Conservation (phyloP, 1,140 invertebrate genomes). For the Conus ventricosus region DNA sequence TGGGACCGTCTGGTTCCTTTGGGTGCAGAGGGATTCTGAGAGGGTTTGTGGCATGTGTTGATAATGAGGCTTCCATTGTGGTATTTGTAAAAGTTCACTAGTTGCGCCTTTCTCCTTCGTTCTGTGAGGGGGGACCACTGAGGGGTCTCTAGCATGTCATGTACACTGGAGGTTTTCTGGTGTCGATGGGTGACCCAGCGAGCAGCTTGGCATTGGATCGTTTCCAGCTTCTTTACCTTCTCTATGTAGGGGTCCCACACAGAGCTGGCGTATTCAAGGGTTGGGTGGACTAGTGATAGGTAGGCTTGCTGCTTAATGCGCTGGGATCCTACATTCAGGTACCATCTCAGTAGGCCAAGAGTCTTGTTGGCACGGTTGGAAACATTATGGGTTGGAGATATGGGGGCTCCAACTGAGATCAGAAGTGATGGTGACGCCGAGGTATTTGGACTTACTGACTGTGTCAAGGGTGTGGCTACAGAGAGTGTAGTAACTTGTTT, state of each 20-base stretch:
- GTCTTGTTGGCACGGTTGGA: background rate
- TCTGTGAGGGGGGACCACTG: too few species aligned
- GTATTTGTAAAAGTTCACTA: background rate
- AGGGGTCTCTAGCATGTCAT: too few species aligned
- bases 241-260: background rate
- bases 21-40: background rate
- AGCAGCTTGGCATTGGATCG: too few species aligned
- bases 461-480: background rate
- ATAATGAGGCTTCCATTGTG: background rate
- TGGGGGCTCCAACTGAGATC: background rate
- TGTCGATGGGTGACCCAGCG: too few species aligned
- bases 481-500: background rate
- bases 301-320: background rate
- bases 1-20: too few species aligned
- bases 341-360: background rate
- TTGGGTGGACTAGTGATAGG: background rate
- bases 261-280: background rate
- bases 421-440: background rate
- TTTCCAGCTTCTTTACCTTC: too few species aligned
- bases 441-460: background rate
- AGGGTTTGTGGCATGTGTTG: background rate
- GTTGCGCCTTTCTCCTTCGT: background rate
- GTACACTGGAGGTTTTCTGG: too few species aligned
- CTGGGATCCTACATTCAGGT: background rate
- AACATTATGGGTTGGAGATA: background rate